A percentile compares a stretch with the other conserved stretches of the same genome.
Evolutionary conservation across 2,797 vertebrate species (phyloP).

Genomic region (Hoplostethus mediterraneus): DNA sequence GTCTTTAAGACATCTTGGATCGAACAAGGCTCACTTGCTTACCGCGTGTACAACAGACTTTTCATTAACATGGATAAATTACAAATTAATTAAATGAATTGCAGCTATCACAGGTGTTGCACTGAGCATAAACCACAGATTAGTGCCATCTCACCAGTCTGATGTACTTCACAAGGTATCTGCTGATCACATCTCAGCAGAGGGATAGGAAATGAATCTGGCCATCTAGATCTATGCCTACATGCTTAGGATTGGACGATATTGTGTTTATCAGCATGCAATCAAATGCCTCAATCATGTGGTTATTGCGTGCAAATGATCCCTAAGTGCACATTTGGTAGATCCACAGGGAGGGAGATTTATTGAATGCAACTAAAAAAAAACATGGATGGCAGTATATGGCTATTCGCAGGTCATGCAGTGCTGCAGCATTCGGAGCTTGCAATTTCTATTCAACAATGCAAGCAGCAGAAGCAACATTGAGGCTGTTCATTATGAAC

Average conservation of each 20-base stretch:
- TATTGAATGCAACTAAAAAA: slow-evolving; percentile 17
- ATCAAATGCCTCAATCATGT: slow-evolving; percentile 62
- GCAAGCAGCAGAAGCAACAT: slow-evolving; percentile 40
- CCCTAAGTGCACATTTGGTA: slow-evolving; percentile 11
- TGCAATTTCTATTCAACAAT: slow-evolving; percentile 48
- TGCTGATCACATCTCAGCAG: slow-evolving; percentile 32
- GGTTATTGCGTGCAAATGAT: slow-evolving; percentile 42
- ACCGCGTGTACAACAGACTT: slow-evolving; percentile 4
- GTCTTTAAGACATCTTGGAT: slow-evolving; percentile 26
- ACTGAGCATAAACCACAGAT: background rate
- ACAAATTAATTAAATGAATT: background rate
- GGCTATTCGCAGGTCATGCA: slow-evolving; percentile 50
- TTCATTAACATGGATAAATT: slow-evolving; percentile 4
- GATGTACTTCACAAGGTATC: slow-evolving; percentile 15
- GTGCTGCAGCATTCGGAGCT: slow-evolving; percentile 45
- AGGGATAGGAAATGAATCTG: slow-evolving; percentile 44
- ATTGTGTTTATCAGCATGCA: slow-evolving; percentile 42
- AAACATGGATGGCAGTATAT: slow-evolving; percentile 43
- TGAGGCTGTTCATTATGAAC: slow-evolving; percentile 43
- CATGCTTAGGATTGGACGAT: slow-evolving; percentile 39
- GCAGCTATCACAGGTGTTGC: background rate
- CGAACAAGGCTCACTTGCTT: slow-evolving; percentile 24
- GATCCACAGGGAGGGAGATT: slow-evolving; percentile 10
- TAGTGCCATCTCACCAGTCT: slow-evolving; percentile 4
- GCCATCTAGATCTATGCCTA: slow-evolving; percentile 52